These are phyloP conservation scores for Melolontha melolontha DNA, from an alignment of 2,888 invertebrate species.

Conservation along the genomic window DNA sequence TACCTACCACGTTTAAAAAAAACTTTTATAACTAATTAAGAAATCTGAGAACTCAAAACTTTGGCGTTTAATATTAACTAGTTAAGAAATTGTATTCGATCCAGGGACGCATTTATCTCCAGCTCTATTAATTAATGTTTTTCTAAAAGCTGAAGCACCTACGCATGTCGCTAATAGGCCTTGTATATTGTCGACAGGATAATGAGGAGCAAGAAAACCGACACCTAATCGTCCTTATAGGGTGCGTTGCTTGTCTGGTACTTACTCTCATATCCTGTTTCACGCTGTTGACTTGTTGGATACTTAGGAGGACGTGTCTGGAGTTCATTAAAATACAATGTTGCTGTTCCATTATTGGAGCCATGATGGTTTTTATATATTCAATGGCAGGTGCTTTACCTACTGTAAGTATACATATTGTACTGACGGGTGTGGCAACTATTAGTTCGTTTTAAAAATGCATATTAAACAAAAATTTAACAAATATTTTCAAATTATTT, in stretches of 20 bases:
- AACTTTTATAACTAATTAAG: no score
- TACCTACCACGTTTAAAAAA: no score
- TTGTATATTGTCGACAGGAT: slow-evolving; percentile 19
- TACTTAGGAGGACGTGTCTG: slow-evolving; percentile 69
- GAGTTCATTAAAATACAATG: slow-evolving; percentile 78
- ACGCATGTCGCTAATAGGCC: slow-evolving; percentile 1
- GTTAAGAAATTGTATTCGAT: no score
- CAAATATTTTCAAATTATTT: no score
- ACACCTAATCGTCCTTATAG: slow-evolving; percentile 66
- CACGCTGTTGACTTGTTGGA: slow-evolving; percentile 67
- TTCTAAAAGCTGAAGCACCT: neutral
- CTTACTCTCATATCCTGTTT: slow-evolving; percentile 66
- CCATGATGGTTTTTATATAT: slow-evolving; percentile 73
- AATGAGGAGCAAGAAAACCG: slow-evolving; percentile 39
- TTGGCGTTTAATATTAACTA: no score
- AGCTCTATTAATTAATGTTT: neutral
- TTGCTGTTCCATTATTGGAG: slow-evolving; percentile 76
- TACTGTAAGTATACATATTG: slow-evolving; percentile 62
- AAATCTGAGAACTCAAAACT: no score
- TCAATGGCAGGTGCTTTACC: slow-evolving; percentile 67
- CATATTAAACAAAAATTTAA: no score
- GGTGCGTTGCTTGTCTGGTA: slow-evolving; percentile 68
- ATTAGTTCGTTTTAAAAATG: no score
- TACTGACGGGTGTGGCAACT: no score
- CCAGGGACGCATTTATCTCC: no score